Evolutionary conservation across 1,140 invertebrate genomes (phyloP), one percentile per base, ranked within the genome.

Genomic region (Drosophila sulfurigaster): DNA sequence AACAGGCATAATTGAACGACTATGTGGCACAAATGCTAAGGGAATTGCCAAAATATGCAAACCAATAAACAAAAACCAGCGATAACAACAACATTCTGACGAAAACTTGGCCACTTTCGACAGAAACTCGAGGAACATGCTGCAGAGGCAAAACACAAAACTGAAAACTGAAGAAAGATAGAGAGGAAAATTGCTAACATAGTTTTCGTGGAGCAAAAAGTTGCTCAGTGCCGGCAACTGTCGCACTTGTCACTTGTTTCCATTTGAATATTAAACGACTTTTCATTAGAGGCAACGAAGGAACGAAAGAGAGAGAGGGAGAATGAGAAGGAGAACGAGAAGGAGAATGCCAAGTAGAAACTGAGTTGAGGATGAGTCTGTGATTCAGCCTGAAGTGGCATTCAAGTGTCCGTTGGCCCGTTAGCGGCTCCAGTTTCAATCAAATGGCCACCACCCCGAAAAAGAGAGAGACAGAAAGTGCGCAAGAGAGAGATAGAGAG

Each of bases 181-280:
- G 13, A 38, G 13, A n/a, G 15, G 11, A 30, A 56, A 56, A 56
- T 56, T 46, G 38, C 41, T 56, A 38, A 20, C 63, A 65, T 65
- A 65, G 63, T 65, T 68, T 35, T 25, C 20, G 25, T 2, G 38
- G 28, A 25, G 1, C 30, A 15, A 59, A 59, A 41, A 49, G 20
- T 11, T 68, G 28, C 30, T 63, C 41, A 63, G 15, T 38, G 51
- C 54, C 48, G 35, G 35, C 63, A 73, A 67, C 63, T 45, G 63
- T 67, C 62, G 52, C 62, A 64, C 51, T 59, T 73, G 46, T 56
- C 43, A 48, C 64, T 51, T 52, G 45, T 60, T 67, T 73, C 48
- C 64, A 48, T 67, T 73, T 73, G 70, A 74, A 74, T 74, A 74
- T 74, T 68, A 68, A 74, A 68, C 65, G 71, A 68, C 46, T 59